A percentile compares a stretch with the other conserved stretches of the same genome.
Conservation (phyloP, 2,797 vertebrate species). For the Typhlichthys eigenmanni region DNA sequence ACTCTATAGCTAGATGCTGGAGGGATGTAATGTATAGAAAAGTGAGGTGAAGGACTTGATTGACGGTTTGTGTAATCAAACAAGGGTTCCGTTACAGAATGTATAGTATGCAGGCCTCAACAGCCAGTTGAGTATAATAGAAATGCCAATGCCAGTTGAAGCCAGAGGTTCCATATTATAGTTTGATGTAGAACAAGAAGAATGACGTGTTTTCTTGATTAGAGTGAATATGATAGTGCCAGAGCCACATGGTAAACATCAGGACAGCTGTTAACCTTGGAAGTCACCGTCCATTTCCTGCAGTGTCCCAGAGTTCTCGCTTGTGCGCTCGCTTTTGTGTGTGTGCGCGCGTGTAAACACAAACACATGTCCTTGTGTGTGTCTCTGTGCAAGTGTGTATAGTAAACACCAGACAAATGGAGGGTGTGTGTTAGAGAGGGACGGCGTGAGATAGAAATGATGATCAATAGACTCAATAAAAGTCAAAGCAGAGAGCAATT, state of each 20-base stretch:
- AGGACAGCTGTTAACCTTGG: slow-evolving; percentile 43
- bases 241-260: slow-evolving; percentile 44
- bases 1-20: background rate
- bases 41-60: slow-evolving; percentile 28
- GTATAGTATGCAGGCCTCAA: slow-evolving; percentile 7
- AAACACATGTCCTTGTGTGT: slow-evolving; percentile 15
- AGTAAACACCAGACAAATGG: slow-evolving; percentile 36
- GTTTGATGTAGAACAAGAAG: slow-evolving; percentile 15
- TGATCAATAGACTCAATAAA: slow-evolving; percentile 76
- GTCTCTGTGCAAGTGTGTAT: slow-evolving; percentile 28
- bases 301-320: slow-evolving; percentile 55
- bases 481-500: slow-evolving; percentile 61
- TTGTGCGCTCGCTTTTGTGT: slow-evolving; percentile 21
- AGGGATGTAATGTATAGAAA: background rate
- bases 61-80: slow-evolving; percentile 16
- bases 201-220: slow-evolving; percentile 12
- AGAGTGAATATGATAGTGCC: slow-evolving; percentile 18
- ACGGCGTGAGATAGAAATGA: slow-evolving; percentile 57
- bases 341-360: slow-evolving; percentile 14
- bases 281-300: slow-evolving; percentile 65
- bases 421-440: slow-evolving; percentile 28
- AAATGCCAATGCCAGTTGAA: background rate
- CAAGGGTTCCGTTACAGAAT: slow-evolving; percentile 20
- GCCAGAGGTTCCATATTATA: slow-evolving; percentile 9
- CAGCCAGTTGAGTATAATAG: background rate